Evolutionary conservation across 2,888 invertebrate genomes (phyloP).

Genomic region (Drosophila fungiperda): DNA sequence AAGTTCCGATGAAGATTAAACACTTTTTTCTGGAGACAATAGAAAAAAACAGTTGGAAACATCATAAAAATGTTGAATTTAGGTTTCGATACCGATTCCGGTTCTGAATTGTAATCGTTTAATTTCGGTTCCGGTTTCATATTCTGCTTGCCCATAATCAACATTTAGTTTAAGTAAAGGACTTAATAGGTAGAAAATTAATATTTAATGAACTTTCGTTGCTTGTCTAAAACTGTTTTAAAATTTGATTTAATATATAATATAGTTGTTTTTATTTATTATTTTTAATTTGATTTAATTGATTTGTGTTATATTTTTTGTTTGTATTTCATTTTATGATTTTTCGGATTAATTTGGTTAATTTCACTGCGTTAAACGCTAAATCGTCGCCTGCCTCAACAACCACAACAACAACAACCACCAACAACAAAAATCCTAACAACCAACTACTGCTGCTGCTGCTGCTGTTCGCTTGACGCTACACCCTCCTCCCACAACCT

Average conservation of each 20-base stretch:
- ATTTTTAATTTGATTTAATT: conserved; percentile 14
- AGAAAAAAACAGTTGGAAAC: no score
- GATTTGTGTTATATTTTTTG: conserved; percentile 13
- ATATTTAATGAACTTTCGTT: background rate
- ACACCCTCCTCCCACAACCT: background rate
- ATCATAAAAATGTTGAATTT: background rate
- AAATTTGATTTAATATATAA: background rate
- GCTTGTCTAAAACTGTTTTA: background rate
- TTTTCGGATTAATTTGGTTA: conserved; percentile 59
- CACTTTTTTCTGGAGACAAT: background rate
- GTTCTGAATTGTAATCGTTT: background rate
- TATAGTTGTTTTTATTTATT: background rate
- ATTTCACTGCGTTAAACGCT: conserved; percentile 70
- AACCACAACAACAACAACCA: conserved; percentile 11
- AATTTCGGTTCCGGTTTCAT: background rate
- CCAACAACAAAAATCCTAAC: conserved; percentile 28
- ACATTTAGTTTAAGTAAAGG: background rate
- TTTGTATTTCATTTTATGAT: conserved; percentile 48
- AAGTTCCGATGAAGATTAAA: background rate
- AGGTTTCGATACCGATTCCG: background rate
- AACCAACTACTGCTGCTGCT: conserved; percentile 26
- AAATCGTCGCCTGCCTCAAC: conserved; percentile 47
- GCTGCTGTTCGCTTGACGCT: conserved; percentile 39
- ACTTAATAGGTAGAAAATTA: background rate
- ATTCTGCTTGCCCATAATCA: background rate